phyloP scores from a whole-genome alignment of 2,113 vertebrate genomes.

The Steatornis caripensis region DNA sequence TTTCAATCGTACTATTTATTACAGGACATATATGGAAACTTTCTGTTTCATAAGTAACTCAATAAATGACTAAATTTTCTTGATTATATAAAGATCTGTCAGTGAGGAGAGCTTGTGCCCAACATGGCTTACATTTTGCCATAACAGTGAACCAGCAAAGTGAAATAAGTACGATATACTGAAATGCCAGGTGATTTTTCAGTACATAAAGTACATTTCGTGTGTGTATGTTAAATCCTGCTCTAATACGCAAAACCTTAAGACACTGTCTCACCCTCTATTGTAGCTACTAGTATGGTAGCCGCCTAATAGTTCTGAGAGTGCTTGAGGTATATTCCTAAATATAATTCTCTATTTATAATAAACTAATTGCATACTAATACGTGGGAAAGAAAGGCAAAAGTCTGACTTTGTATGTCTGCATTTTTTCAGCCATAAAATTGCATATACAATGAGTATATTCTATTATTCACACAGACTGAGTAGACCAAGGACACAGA shows the following conservation, averaged over 20 bases:
- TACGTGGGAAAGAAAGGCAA: background rate
- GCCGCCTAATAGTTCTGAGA: background rate
- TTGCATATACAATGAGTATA: background rate
- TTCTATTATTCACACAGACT: background rate
- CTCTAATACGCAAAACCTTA: background rate
- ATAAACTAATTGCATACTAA: background rate
- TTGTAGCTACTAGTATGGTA: background rate
- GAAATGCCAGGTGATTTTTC: background rate
- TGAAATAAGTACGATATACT: background rate
- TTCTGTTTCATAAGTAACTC: background rate
- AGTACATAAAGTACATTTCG: background rate
- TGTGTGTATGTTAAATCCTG: background rate
- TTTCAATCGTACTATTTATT: background rate
- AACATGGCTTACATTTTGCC: background rate
- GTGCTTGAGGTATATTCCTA: background rate
- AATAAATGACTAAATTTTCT: background rate
- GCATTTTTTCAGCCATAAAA: background rate
- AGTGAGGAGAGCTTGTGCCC: background rate
- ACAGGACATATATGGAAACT: fast-evolving
- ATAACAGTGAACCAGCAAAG: background rate
- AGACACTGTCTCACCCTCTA: background rate
- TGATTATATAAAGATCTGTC: background rate
- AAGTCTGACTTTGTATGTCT: background rate
- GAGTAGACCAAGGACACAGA: background rate
- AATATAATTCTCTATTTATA: background rate